Conservation (phyloP, 2,113 vertebrate species). For the Chlorodrepanis virens region DNA sequence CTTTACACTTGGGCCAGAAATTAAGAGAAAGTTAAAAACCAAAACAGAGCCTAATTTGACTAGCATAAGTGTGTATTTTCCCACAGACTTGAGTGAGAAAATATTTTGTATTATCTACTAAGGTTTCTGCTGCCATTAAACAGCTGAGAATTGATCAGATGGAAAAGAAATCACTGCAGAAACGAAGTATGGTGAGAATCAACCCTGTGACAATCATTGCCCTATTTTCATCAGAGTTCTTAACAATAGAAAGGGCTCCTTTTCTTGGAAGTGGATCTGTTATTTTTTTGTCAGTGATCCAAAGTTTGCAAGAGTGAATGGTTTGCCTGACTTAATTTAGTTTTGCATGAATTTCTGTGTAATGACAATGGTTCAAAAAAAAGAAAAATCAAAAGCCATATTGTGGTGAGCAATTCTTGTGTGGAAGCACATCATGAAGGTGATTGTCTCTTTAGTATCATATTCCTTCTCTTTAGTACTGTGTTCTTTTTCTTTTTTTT, state of each 20-base stretch:
- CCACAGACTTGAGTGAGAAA: background rate
- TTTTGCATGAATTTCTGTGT: background rate
- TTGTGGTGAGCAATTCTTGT: background rate
- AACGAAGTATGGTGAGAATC: background rate
- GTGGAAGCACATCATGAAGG: background rate
- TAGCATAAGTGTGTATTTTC: background rate
- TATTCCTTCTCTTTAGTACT: background rate
- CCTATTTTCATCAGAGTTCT: background rate
- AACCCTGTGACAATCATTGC: background rate
- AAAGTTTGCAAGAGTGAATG: background rate
- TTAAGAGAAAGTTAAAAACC: background rate
- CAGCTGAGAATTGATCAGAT: background rate
- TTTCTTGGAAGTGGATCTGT: background rate
- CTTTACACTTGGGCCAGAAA: background rate
- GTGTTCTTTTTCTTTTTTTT: background rate
- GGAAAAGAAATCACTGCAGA: background rate
- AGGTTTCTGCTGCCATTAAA: background rate
- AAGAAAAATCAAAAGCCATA: background rate
- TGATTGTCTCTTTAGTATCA: background rate
- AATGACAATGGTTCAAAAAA: background rate
- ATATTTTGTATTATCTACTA: background rate
- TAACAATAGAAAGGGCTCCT: background rate
- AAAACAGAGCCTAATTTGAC: background rate
- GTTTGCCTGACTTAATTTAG: background rate
- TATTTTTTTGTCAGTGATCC: background rate